Conservation (phyloP, 2,888 invertebrate species). For the Ferdinandea cuprea region DNA sequence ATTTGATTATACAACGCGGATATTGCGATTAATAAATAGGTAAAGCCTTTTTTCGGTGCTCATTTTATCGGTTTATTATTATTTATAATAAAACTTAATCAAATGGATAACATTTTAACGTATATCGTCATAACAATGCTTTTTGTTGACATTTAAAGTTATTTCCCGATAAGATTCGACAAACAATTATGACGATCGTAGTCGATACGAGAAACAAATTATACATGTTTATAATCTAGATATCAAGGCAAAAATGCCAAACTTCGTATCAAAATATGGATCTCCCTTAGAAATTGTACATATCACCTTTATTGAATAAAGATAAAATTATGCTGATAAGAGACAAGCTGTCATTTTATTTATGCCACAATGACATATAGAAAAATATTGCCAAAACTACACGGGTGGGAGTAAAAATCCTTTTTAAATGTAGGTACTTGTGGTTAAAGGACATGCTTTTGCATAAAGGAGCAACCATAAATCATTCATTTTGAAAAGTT, state of each 20-base stretch:
- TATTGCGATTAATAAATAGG: too few species aligned
- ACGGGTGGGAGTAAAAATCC: too few species aligned
- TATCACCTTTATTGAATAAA: not conserved
- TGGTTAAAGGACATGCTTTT: slow-evolving; percentile 15
- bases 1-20: too few species aligned
- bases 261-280: too few species aligned
- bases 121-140: not conserved
- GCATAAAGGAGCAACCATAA: slow-evolving; percentile 49
- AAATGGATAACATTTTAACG: not conserved
- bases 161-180: slow-evolving; percentile 19
- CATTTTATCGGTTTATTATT: slow-evolving; percentile 6
- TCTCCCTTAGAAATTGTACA: too few species aligned
- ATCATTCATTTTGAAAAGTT: slow-evolving; percentile 64
- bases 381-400: not conserved
- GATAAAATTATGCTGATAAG: not conserved
- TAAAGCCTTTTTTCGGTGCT: too few species aligned
- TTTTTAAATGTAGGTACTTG: not conserved
- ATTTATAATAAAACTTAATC: slow-evolving; percentile 23
- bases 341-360: not conserved
- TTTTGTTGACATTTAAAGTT: not conserved
- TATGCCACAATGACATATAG: not conserved
- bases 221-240: not conserved
- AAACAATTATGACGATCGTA: too few species aligned
- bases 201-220: not conserved
- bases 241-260: too few species aligned